Evolutionary conservation across 2,797 vertebrate genomes (phyloP).

Genomic region (Huso huso): DNA sequence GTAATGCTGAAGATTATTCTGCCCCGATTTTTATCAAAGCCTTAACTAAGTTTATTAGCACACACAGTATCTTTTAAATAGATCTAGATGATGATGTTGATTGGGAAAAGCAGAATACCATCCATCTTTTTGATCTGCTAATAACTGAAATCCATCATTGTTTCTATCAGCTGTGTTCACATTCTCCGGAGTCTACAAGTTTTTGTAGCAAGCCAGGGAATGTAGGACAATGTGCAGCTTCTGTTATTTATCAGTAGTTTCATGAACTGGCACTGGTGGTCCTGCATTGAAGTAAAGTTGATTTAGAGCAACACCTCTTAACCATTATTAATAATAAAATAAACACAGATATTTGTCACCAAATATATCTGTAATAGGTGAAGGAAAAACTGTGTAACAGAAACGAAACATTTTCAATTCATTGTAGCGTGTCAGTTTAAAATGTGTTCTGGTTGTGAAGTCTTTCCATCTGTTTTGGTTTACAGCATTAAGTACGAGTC

Average conservation of each 20-base stretch:
- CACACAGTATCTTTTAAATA: slow-evolving; percentile 88
- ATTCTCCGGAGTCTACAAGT: slow-evolving; percentile 51
- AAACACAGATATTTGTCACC: neutral
- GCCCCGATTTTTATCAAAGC: slow-evolving; percentile 86
- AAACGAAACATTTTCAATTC: no score
- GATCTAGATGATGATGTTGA: slow-evolving; percentile 99
- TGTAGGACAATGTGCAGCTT: slow-evolving; percentile 32
- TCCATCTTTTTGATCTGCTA: slow-evolving; percentile 98
- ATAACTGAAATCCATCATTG: slow-evolving; percentile 99
- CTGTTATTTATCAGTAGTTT: slow-evolving; percentile 29
- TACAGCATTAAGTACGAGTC: no score
- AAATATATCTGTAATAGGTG: no score
- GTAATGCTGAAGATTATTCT: slow-evolving; percentile 81
- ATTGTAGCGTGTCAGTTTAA: no score
- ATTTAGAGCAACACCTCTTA: slow-evolving; percentile 3
- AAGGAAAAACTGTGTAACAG: no score
- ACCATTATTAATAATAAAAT: neutral
- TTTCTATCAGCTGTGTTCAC: slow-evolving; percentile 54
- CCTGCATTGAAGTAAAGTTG: neutral
- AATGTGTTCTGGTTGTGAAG: no score
- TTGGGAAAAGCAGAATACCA: slow-evolving; percentile 84
- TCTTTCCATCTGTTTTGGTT: no score
- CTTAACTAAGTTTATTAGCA: slow-evolving; percentile 97
- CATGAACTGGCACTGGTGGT: slow-evolving; percentile 16
- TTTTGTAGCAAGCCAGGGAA: slow-evolving; percentile 46